Evolutionary conservation across 2,113 vertebrate species (phyloP).

Genomic region (Anolis sagrei): DNA sequence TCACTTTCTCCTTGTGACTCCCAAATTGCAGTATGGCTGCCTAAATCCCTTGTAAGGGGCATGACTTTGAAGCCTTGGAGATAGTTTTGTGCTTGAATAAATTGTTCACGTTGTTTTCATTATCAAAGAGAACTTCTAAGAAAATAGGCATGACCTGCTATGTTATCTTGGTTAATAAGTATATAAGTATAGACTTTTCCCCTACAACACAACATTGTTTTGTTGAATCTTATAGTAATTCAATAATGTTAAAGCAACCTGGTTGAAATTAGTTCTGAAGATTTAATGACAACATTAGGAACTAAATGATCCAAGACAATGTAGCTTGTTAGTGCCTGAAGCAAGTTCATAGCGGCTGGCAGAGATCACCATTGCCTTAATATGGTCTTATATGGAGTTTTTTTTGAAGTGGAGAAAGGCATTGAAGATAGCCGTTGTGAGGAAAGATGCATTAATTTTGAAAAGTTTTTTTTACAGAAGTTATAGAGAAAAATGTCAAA

Average conservation of each 20-base stretch:
- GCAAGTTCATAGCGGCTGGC: neutral
- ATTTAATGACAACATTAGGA: neutral
- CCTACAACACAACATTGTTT: conserved; percentile 10
- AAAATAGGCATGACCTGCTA: conserved; percentile 51
- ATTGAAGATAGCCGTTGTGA: neutral
- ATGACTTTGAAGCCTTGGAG: conserved; percentile 77
- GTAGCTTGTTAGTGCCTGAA: conserved; percentile 15
- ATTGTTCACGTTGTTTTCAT: conserved; percentile 47
- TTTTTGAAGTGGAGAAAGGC: neutral
- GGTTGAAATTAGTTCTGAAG: conserved; percentile 47
- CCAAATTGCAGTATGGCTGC: conserved; percentile 70
- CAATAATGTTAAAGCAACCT: conserved; percentile 46
- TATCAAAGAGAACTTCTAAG: conserved; percentile 39
- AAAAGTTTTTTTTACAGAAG: neutral
- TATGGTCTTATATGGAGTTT: neutral
- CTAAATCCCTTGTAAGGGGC: conserved; percentile 75
- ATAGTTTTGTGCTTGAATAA: conserved; percentile 80
- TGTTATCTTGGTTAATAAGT: neutral
- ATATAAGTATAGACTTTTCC: conserved; percentile 40
- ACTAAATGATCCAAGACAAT: neutral
- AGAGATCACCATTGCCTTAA: conserved; percentile 28
- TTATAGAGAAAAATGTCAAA: conserved; percentile 8
- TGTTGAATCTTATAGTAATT: conserved; percentile 38
- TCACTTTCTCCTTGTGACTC: conserved; percentile 60
- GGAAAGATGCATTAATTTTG: neutral